Evolutionary conservation across 2,888 invertebrate species (phyloP).

Genomic region (Globia sparganii): DNA sequence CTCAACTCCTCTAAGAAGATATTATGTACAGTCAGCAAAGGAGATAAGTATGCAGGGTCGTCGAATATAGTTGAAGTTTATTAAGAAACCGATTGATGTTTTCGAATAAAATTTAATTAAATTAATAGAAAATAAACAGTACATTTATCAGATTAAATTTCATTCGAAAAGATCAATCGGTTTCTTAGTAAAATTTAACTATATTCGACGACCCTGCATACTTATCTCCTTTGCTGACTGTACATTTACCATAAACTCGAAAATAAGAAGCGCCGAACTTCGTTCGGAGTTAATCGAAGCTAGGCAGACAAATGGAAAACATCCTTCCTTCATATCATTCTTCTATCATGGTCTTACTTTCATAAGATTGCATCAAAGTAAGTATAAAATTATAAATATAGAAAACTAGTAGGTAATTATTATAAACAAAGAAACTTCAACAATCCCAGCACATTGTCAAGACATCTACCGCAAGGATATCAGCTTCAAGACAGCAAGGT

Average conservation of each 20-base stretch:
- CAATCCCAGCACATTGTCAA: slow-evolving; percentile 32
- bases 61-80: no score
- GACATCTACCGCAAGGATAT: slow-evolving; percentile 51
- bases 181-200: no score
- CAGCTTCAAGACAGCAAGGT: slow-evolving; percentile 53
- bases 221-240: no score
- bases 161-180: no score
- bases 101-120: no score
- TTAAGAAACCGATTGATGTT: no score
- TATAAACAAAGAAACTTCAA: slow-evolving; percentile 34
- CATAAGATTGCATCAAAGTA: background rate
- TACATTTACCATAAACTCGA: background rate
- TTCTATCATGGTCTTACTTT: background rate
- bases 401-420: background rate
- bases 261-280: background rate
- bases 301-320: background rate
- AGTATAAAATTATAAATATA: background rate
- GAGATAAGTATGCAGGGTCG: no score
- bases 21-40: no score
- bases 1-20: no score
- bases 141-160: no score
- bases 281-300: background rate
- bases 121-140: no score
- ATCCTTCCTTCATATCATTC: background rate
- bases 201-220: no score